Percentiles rank a stretch among this genome's conserved stretches.
Conservation (phyloP, 64 coral and sea anemone genomes). For the Dendronephthya gigantea region DNA sequence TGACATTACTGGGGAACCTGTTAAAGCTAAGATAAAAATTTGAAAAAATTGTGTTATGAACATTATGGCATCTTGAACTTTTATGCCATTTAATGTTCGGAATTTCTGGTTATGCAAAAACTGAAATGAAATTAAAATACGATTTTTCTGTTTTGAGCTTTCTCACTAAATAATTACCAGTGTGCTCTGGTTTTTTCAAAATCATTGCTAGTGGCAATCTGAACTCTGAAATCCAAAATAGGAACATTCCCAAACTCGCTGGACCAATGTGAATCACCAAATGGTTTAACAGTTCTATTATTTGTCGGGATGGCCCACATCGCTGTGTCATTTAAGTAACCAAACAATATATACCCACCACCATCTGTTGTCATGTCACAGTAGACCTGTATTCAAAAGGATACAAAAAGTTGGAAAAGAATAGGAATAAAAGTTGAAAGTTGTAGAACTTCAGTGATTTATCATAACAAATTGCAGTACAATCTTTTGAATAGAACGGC, state of each 20-base stretch:
- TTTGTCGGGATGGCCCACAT: neutral
- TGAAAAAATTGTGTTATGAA: too few species aligned
- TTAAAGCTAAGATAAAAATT: too few species aligned
- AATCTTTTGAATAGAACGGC: too few species aligned
- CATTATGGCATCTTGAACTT: too few species aligned
- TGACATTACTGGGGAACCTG: too few species aligned
- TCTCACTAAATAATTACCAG: neutral
- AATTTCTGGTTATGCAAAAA: too few species aligned
- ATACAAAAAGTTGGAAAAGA: neutral
- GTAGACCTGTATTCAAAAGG: neutral
- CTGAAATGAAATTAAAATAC: neutral
- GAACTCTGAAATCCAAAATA: neutral
- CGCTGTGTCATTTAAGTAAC: neutral
- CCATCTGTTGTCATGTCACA: conserved; percentile 6
- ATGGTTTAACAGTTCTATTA: neutral
- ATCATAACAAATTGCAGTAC: too few species aligned
- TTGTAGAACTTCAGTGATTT: too few species aligned
- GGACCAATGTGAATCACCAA: neutral
- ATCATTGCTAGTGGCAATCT: neutral
- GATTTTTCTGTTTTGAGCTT: too few species aligned
- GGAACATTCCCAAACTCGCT: neutral
- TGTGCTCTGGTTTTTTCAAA: neutral
- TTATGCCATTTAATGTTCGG: too few species aligned
- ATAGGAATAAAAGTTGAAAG: too few species aligned
- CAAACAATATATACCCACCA: conserved; percentile 3